Percentiles rank a stretch among this genome's conserved stretches.
phyloP scores from a whole-genome alignment of 2,113 vertebrate species.

The Pseudolaguvia tuberculata region DNA sequence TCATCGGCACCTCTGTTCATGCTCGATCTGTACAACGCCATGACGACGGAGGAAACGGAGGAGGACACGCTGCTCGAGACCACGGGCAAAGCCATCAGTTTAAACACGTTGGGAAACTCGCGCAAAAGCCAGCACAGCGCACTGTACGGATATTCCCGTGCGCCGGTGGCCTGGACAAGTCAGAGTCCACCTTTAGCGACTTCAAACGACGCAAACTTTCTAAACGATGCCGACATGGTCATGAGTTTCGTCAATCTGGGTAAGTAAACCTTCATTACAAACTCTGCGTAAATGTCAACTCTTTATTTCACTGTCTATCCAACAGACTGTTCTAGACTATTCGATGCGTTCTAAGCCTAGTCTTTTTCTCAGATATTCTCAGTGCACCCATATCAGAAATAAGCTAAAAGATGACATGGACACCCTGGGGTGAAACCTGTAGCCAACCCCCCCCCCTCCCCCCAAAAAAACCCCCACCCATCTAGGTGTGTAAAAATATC shows the following conservation, averaged over 20 bases:
- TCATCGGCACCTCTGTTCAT: constrained; percentile 98
- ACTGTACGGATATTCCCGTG: constrained; percentile 80
- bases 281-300: no score
- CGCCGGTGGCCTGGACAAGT: constrained; percentile 74
- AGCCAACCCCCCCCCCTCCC: no score
- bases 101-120: constrained; percentile 72
- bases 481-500: neutral
- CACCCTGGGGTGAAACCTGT: neutral
- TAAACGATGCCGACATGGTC: constrained; percentile 98
- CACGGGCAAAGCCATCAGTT: constrained; percentile 71
- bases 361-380: neutral
- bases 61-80: constrained; percentile 74
- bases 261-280: constrained; percentile 67
- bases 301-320: no score
- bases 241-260: constrained; percentile 99
- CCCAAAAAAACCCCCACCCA: neutral
- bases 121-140: constrained; percentile 76
- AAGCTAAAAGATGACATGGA: neutral
- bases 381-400: neutral
- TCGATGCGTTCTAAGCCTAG: neutral
- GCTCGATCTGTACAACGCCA: constrained; percentile 98
- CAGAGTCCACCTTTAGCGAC: constrained; percentile 82
- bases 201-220: constrained; percentile 90
- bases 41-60: constrained; percentile 88
- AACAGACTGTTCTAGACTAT: neutral